phyloP scores from a whole-genome alignment of 1,140 invertebrate species.

The Tetragonula clypearis region DNA sequence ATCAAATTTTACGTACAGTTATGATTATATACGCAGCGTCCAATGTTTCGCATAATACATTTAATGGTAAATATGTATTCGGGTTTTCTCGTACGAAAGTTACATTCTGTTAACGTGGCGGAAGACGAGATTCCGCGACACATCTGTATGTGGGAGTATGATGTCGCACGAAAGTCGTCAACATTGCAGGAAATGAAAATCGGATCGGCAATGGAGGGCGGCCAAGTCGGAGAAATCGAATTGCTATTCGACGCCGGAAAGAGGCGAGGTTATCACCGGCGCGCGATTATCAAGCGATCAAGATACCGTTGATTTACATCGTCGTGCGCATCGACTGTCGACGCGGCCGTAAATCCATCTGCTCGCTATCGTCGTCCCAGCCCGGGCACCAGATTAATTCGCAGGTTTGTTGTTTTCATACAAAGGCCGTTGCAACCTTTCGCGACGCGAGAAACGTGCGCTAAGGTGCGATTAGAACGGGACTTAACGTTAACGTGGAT shows the following conservation, averaged over 20 bases:
- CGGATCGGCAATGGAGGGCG: background rate
- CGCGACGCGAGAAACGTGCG: background rate
- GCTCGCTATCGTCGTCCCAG: background rate
- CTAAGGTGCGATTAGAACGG: background rate
- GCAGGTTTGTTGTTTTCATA: background rate
- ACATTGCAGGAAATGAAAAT: background rate
- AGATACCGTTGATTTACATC: slow-evolving; percentile 16
- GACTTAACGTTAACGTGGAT: background rate
- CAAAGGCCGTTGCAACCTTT: background rate
- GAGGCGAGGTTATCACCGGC: slow-evolving; percentile 9
- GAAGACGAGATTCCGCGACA: too few relatives aligned
- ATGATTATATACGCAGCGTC: too few relatives aligned
- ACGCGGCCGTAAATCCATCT: background rate
- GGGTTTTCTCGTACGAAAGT: too few relatives aligned
- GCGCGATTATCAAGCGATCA: background rate
- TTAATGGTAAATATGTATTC: too few relatives aligned
- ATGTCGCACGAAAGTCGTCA: too few relatives aligned
- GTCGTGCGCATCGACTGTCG: background rate
- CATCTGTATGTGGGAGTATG: too few relatives aligned
- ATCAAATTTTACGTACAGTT: too few relatives aligned
- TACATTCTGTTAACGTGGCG: too few relatives aligned
- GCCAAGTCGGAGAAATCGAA: background rate
- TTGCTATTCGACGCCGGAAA: slow-evolving; percentile 5
- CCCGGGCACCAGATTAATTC: background rate
- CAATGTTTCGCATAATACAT: too few relatives aligned